Conservation (phyloP, 1,140 invertebrate genomes). For the Atopsyche davidsoni region DNA sequence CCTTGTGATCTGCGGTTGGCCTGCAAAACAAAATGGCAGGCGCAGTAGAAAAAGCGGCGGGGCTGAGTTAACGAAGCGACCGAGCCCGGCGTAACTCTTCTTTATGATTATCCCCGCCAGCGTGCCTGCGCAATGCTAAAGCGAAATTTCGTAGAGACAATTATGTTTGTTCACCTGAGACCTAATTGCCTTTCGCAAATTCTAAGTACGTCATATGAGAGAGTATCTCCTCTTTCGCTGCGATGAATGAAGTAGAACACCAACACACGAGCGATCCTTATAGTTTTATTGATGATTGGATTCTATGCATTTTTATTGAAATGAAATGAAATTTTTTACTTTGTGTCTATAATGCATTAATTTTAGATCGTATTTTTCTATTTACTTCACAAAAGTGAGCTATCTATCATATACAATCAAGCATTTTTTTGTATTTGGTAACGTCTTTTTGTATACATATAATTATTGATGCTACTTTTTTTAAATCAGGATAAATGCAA, state of each 20-base stretch:
- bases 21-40: too few relatives aligned
- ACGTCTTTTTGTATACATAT: too few relatives aligned
- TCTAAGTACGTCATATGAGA: background rate
- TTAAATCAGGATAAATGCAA: too few relatives aligned
- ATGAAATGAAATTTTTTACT: background rate
- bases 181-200: slow-evolving; percentile 27
- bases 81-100: slow-evolving; percentile 21
- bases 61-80: slow-evolving; percentile 21
- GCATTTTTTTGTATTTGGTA: too few relatives aligned
- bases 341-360: background rate
- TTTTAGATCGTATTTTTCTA: background rate
- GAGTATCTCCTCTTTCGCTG: background rate
- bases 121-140: slow-evolving; percentile 17
- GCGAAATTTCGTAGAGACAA: slow-evolving; percentile 28
- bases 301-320: background rate
- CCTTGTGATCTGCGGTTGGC: too few relatives aligned
- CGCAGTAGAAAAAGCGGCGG: too few relatives aligned
- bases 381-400: background rate
- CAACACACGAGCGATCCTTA: too few relatives aligned
- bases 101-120: slow-evolving; percentile 17
- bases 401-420: too few relatives aligned
- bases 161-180: slow-evolving; percentile 30
- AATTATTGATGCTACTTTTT: too few relatives aligned
- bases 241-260: background rate
- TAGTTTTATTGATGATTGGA: background rate